A percentile compares a stretch with the other conserved stretches of the same genome.
Evolutionary conservation across 2,888 invertebrate species (phyloP).

Genomic region (Euclidia mi): DNA sequence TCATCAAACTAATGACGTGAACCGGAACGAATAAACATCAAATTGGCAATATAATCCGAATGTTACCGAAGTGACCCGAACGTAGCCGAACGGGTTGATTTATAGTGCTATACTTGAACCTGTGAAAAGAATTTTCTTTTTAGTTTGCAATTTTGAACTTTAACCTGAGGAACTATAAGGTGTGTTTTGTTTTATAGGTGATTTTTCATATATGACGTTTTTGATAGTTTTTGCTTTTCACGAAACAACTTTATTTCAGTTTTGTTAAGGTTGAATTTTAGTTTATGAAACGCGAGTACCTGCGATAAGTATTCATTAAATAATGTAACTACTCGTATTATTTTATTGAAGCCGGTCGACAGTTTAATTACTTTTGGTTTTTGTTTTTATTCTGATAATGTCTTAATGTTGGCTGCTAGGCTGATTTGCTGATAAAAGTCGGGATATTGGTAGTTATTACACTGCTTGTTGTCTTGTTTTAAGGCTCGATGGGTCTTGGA

Average conservation of each 20-base stretch:
- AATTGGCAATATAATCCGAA: slow-evolving; percentile 44
- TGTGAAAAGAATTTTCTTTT: too few relatives aligned
- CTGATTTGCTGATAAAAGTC: slow-evolving; percentile 5
- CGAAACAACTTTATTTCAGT: too few relatives aligned
- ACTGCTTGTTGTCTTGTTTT: neutral
- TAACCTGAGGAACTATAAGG: too few relatives aligned
- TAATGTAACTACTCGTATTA: slow-evolving; percentile 26
- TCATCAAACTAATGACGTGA: slow-evolving; percentile 22
- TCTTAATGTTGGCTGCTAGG: slow-evolving; percentile 7
- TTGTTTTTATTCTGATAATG: slow-evolving; percentile 18
- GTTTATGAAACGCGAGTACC: too few relatives aligned
- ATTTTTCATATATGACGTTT: too few relatives aligned
- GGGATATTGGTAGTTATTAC: neutral
- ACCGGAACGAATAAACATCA: slow-evolving; percentile 26
- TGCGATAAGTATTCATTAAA: slow-evolving; percentile 21
- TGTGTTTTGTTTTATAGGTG: too few relatives aligned
- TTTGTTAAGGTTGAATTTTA: too few relatives aligned
- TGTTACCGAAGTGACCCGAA: slow-evolving; percentile 23
- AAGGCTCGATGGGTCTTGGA: neutral
- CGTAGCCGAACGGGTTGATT: slow-evolving; percentile 18
- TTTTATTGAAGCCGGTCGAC: slow-evolving; percentile 25
- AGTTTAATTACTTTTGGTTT: slow-evolving; percentile 34
- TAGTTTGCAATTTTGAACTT: too few relatives aligned
- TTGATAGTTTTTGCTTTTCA: too few relatives aligned
- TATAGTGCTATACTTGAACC: slow-evolving; percentile 18